Percentiles rank a stretch among this genome's conserved stretches.
These are phyloP conservation scores for silkworm (Bombyx mori) DNA, from an alignment of 1,140 invertebrate genomes.

Conservation along the genomic window DNA sequence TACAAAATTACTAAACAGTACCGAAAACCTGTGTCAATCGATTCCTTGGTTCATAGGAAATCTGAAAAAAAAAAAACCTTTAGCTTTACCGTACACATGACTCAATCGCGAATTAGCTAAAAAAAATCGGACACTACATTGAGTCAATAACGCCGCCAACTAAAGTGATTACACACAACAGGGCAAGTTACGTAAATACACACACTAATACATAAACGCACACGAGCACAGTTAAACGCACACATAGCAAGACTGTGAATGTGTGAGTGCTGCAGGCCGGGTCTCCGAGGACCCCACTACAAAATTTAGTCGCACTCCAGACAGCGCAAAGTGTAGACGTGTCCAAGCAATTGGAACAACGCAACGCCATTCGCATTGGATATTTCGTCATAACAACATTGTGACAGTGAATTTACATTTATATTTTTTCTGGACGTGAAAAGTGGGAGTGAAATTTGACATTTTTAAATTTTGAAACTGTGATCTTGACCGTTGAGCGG, in stretches of 20 bases:
- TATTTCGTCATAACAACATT: slow-evolving; percentile 67
- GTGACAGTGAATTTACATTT: slow-evolving; percentile 53
- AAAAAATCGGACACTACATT: slow-evolving; percentile 62
- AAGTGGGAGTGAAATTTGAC: slow-evolving; percentile 55
- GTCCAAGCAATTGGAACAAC: slow-evolving; percentile 45
- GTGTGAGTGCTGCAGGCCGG: slow-evolving; percentile 53
- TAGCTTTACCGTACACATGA: slow-evolving; percentile 54
- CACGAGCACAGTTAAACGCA: slow-evolving; percentile 15
- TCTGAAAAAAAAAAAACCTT: slow-evolving; percentile 30
- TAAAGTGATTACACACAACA: slow-evolving; percentile 54
- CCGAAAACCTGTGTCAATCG: slow-evolving; percentile 43
- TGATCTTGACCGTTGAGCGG: slow-evolving; percentile 37
- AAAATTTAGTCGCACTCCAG: slow-evolving; percentile 62
- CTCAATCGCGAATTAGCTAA: slow-evolving; percentile 63
- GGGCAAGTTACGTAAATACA: slow-evolving; percentile 61
- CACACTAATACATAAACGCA: slow-evolving; percentile 20
- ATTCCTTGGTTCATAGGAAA: slow-evolving; percentile 52
- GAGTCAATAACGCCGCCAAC: slow-evolving; percentile 50
- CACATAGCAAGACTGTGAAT: not conserved
- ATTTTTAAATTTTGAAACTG: slow-evolving; percentile 43
- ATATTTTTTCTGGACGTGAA: slow-evolving; percentile 49
- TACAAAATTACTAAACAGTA: slow-evolving; percentile 29
- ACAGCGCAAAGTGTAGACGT: slow-evolving; percentile 44
- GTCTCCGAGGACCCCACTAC: slow-evolving; percentile 63
- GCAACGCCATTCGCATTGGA: slow-evolving; percentile 46